A percentile compares a stretch with the other conserved stretches of the same genome.
Evolutionary conservation across 2,113 vertebrate genomes (phyloP).

Genomic region (Bungarus multicinctus): DNA sequence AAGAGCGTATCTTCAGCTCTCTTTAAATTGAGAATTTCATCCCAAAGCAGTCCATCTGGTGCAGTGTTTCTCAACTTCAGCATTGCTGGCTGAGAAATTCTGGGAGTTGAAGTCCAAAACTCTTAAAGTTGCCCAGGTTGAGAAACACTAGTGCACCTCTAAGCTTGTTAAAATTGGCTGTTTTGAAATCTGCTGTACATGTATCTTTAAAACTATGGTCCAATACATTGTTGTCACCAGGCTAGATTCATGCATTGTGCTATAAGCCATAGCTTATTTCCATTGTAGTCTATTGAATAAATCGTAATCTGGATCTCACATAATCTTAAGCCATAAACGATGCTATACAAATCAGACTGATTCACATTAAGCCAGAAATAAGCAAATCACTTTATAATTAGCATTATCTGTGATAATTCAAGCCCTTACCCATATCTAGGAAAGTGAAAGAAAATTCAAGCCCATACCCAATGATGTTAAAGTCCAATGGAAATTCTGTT

Average conservation of each 20-base stretch:
- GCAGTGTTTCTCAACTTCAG: neutral
- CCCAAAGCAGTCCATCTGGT: neutral
- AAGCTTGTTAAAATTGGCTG: neutral
- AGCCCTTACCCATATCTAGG: too few relatives aligned
- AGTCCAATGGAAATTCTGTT: neutral
- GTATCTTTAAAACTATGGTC: neutral
- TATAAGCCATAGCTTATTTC: neutral
- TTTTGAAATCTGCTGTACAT: neutral
- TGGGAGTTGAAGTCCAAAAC: neutral
- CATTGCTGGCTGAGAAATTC: neutral
- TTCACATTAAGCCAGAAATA: neutral
- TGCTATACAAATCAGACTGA: neutral
- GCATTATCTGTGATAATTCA: neutral
- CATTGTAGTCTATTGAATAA: neutral
- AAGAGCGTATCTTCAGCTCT: neutral
- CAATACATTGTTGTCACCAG: neutral
- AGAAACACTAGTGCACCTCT: neutral
- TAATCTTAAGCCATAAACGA: neutral
- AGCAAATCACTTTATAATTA: neutral
- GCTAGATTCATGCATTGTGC: neutral
- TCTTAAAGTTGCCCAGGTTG: neutral
- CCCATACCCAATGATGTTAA: neutral
- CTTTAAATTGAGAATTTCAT: neutral
- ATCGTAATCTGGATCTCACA: neutral
- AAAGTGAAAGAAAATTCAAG: neutral